Base-by-base conservation (phyloP, 37 sponge, comb jelly and placozoan species). In the Agelas oroides region DNA sequence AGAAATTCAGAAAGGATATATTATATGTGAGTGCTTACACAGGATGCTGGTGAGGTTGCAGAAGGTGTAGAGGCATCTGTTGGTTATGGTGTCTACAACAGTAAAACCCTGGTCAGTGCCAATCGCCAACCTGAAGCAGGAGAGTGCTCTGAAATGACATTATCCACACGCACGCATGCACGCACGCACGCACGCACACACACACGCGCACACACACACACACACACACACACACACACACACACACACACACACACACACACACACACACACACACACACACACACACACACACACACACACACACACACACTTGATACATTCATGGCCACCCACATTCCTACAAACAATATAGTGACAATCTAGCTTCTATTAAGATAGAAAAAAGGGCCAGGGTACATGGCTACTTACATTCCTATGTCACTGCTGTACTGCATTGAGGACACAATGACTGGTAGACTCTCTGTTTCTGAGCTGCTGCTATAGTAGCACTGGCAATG, bases 1-100 rank as follows among this genome's bases (percentile, higher is more conserved):
- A 46, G 8, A 46, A 46, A 46, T 46, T 46, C n/a, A n/a, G n/a
- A n/a, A n/a, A n/a, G n/a, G n/a, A n/a, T n/a, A n/a, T n/a, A n/a
- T n/a, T n/a, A n/a, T 46, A 8, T 8, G 8, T 46, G 46, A 46
- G 3, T 34, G 30, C 87, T 59, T 63, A 86, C 87, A 79, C 5
- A 86, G 73, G n/a, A 86, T 86, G 87, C 80, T 86, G 27, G 79
- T 79, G 36, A 70, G 40, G n/a, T 69, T 57, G 32, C 34, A 53
- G 18, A 86, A 73, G 59, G 55, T 79, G 55, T 79, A 60, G 16
- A 86, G 55, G 36, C 79, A 79, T 8, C 46, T 28, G 73, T 86
- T 86, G 36, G 46, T 33, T 23, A 36, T 25, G 1, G 65, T 60
- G 70, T 86, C 87, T 1, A 86, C 65, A 0, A 86, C 28, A 8